These are phyloP conservation scores for Sisyra nigra DNA, from an alignment of 2,888 invertebrate species.

Conservation along the genomic window DNA sequence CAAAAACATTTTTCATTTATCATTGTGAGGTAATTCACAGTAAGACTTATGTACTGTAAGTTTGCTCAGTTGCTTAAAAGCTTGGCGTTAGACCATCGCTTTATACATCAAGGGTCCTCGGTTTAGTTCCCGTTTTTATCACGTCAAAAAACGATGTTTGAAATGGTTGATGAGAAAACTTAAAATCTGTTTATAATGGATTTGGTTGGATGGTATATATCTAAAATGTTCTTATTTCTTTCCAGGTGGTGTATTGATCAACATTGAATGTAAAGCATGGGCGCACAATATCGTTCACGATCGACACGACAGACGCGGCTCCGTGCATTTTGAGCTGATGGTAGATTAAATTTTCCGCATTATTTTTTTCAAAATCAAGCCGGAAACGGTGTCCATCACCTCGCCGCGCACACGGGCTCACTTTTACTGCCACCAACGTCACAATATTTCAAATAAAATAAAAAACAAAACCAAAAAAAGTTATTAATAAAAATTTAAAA, in stretches of 20 bases:
- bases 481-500: conserved; percentile 2
- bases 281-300: conserved; percentile 79
- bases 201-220: too few relatives aligned
- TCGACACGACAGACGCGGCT: conserved; percentile 76
- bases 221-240: conserved; percentile 12
- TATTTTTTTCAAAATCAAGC: conserved; percentile 11
- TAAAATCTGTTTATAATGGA: too few relatives aligned
- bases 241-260: conserved; percentile 72
- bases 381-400: conserved; percentile 9
- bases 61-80: too few relatives aligned
- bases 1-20: too few relatives aligned
- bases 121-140: too few relatives aligned
- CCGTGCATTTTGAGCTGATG: conserved; percentile 90
- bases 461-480: conserved; percentile 1
- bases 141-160: too few relatives aligned
- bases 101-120: too few relatives aligned
- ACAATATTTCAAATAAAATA: conserved; percentile 5
- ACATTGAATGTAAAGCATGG: conserved; percentile 90
- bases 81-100: too few relatives aligned
- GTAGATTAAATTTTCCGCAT: conserved; percentile 47
- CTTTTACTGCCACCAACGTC: conserved; percentile 7
- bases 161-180: too few relatives aligned
- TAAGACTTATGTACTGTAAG: too few relatives aligned
- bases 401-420: conserved; percentile 7
- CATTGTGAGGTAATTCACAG: too few relatives aligned